Conservation (phyloP, 2,797 vertebrate genomes). For the Hypotaenidia philippensis region DNA sequence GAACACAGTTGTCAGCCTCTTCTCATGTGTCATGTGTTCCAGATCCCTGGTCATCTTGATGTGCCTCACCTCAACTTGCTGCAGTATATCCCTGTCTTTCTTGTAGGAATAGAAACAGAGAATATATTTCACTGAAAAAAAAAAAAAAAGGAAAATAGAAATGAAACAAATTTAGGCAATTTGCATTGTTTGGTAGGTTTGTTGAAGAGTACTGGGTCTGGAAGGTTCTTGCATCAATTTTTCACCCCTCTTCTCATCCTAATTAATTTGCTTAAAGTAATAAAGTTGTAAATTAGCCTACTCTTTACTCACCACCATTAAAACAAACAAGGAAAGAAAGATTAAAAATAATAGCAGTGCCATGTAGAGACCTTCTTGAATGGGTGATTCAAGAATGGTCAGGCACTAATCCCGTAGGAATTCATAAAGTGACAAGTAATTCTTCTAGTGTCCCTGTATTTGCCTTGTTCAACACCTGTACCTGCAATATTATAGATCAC, state of each 20-base stretch:
- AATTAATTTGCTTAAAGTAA: neutral
- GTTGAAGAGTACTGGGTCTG: neutral
- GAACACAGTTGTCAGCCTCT: neutral
- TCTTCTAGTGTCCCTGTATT: neutral
- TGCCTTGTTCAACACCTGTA: neutral
- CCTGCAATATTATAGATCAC: neutral
- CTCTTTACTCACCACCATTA: neutral
- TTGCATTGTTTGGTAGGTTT: neutral
- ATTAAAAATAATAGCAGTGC: neutral
- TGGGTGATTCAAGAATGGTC: neutral
- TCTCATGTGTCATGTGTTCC: neutral
- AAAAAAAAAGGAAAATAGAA: neutral
- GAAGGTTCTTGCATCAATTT: neutral
- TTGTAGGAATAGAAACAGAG: neutral
- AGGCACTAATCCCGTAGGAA: neutral
- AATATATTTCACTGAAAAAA: neutral
- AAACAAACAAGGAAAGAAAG: neutral
- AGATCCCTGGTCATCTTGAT: neutral
- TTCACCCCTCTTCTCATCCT: neutral
- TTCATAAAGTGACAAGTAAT: neutral
- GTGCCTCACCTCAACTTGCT: neutral
- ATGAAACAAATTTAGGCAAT: neutral
- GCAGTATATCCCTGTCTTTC: neutral
- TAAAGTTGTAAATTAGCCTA: neutral
- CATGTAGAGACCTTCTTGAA: neutral